Percentiles rank a stretch among this genome's conserved stretches.
These are phyloP conservation scores for Hydrophis major DNA, from an alignment of 2,797 vertebrate species.

Conservation along the genomic window DNA sequence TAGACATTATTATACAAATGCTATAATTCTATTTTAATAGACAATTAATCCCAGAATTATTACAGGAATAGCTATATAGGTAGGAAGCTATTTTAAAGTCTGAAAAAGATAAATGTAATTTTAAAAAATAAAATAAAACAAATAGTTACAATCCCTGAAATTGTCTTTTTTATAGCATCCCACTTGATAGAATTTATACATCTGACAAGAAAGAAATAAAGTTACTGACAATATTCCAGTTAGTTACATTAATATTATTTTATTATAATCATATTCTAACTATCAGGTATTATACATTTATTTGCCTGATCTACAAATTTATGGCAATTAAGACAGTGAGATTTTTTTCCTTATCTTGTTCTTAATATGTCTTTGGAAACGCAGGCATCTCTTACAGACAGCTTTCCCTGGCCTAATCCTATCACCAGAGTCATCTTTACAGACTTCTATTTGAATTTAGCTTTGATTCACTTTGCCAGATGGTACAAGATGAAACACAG, in stretches of 20 bases:
- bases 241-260: neutral
- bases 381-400: slow-evolving; percentile 49
- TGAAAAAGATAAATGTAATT: neutral
- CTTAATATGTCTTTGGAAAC: slow-evolving; percentile 24
- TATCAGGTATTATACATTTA: accelerated
- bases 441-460: slow-evolving; percentile 73
- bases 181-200: neutral
- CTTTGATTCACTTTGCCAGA: slow-evolving; percentile 83
- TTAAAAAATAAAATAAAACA: neutral
- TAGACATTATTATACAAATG: neutral
- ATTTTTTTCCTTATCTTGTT: slow-evolving; percentile 16
- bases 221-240: neutral
- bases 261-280: neutral
- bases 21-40: neutral
- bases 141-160: neutral
- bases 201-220: neutral
- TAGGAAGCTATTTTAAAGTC: neutral
- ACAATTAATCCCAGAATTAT: neutral
- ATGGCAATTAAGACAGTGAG: neutral
- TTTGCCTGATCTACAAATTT: neutral
- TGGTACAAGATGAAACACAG: slow-evolving; percentile 78
- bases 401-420: slow-evolving; percentile 39
- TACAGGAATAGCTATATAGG: neutral
- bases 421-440: slow-evolving; percentile 76
- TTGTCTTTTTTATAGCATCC: neutral